Conservation (phyloP, 2,797 vertebrate genomes). For the Meriones psammophilus region DNA sequence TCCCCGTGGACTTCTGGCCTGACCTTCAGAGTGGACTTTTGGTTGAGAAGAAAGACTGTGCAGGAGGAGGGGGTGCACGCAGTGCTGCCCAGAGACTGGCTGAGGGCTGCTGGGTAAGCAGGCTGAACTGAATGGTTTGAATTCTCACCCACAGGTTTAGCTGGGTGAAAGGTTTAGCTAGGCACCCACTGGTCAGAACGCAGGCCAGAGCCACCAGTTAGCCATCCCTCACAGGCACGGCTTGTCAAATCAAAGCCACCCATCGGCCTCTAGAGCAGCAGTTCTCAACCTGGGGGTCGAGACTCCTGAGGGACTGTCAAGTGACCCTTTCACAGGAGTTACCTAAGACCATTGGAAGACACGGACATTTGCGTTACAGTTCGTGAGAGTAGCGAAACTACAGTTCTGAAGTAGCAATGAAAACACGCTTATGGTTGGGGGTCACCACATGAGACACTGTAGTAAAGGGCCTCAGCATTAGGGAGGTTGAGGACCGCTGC, state of each 20-base stretch:
- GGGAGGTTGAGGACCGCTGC: background rate
- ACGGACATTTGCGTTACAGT: background rate
- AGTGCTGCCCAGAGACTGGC: background rate
- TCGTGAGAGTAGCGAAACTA: background rate
- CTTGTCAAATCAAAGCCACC: background rate
- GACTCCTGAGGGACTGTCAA: background rate
- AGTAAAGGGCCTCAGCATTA: background rate
- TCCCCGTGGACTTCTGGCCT: background rate
- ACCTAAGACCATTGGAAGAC: background rate
- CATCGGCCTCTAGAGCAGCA: no score
- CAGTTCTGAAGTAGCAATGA: background rate
- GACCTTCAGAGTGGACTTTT: background rate
- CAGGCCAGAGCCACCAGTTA: background rate
- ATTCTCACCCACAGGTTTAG: background rate
- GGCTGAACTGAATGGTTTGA: background rate
- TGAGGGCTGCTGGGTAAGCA: background rate
- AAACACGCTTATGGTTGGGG: background rate
- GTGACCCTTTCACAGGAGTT: background rate
- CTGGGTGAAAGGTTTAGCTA: no score
- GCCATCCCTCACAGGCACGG: background rate
- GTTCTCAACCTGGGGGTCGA: background rate
- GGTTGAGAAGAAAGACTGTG: background rate
- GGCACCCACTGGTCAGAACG: background rate
- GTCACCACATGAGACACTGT: background rate
- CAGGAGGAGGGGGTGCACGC: no score